Percentiles rank a stretch among this genome's conserved stretches.
phyloP scores from a whole-genome alignment of 2,113 vertebrate genomes.

The Apeltes quadracus region DNA sequence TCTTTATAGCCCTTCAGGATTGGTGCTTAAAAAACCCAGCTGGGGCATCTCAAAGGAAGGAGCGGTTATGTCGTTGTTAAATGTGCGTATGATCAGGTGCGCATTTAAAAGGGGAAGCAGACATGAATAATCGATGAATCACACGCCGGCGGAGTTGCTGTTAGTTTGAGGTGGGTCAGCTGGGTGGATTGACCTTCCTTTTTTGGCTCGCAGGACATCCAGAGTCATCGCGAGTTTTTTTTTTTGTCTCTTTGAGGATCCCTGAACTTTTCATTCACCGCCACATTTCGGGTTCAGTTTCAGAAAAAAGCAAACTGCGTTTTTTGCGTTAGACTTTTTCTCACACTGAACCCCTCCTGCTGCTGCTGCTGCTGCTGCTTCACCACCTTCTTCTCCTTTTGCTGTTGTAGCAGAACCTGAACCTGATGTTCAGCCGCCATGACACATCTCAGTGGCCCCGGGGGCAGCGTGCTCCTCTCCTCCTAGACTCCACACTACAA shows the following conservation, averaged over 20 bases:
- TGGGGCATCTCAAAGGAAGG: constrained; percentile 39
- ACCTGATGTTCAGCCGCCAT: constrained; percentile 61
- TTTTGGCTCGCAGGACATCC: constrained; percentile 32
- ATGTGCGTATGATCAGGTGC: constrained; percentile 46
- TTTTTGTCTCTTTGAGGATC: too few relatives aligned
- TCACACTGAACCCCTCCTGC: constrained; percentile 7
- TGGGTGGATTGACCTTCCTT: constrained; percentile 35
- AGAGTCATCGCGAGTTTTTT: too few relatives aligned
- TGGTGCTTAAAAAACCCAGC: constrained; percentile 15
- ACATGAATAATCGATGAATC: constrained; percentile 58
- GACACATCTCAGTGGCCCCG: constrained; percentile 63
- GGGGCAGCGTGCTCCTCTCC: constrained; percentile 53
- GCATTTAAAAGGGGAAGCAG: constrained; percentile 43
- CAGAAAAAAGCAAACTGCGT: too few relatives aligned
- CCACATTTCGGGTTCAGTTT: neutral
- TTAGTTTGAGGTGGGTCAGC: constrained; percentile 41
- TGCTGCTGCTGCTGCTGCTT: constrained; percentile 32
- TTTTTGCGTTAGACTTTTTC: too few relatives aligned
- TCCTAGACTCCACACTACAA: constrained; percentile 46
- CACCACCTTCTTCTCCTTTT: constrained; percentile 39
- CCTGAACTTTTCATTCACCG: neutral
- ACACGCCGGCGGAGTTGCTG: constrained; percentile 24
- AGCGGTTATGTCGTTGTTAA: constrained; percentile 9
- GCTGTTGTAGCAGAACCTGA: constrained; percentile 36
- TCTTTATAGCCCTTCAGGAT: too few relatives aligned